Base-by-base conservation (phyloP, 2,888 invertebrate genomes). In the Sepioteuthis lessoniana region DNA sequence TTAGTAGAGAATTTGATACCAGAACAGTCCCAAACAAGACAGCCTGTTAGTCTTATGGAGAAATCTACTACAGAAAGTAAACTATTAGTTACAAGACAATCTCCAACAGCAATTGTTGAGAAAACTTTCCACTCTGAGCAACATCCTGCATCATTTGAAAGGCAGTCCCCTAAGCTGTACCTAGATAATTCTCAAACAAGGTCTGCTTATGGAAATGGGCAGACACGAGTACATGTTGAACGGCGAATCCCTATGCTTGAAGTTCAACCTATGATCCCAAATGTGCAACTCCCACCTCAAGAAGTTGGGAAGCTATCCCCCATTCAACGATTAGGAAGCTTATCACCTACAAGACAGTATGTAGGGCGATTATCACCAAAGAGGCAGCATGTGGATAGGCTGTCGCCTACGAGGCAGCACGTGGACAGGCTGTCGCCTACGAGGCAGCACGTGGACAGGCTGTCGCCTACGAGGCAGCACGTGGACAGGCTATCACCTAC, bases 131-230 rank as follows among this genome's bases (percentile, higher is more conserved):
- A 92, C n/a, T 92, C 92, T 25, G 92, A 92, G 28, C 46, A 92
- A 42, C 37, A 35, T 21, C 19, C 42, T 42, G 31, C 47, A 47
- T 37, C 92, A 92, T 92, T 92, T 47, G 92, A 46, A 31, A 92
- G 92, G 47, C 92, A 92, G 16, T 92, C 92, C 7, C 46, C 92
- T 92, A 46, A 46, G n/a, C 42, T 42, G 19, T 91, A 46, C 37
- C 21, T 92, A 13, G 92, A 92, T n/a, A 47, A 92, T 92, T 47
- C 47, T 92, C 92, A 35, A 91, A 25, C n/a, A 42, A 92, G 92
- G 10, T n/a, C 42, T 47, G n/a, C 28, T n/a, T 92, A 46, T 92
- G 76, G 76, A 35, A 76, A 76, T 76, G n/a, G n/a, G 19, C 31
- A 92, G 47, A 13, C 42, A 42, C 42, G 47, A 42, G 31, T 42